Conservation (phyloP, 2,888 invertebrate genomes). For the Drosophila meridiana region DNA sequence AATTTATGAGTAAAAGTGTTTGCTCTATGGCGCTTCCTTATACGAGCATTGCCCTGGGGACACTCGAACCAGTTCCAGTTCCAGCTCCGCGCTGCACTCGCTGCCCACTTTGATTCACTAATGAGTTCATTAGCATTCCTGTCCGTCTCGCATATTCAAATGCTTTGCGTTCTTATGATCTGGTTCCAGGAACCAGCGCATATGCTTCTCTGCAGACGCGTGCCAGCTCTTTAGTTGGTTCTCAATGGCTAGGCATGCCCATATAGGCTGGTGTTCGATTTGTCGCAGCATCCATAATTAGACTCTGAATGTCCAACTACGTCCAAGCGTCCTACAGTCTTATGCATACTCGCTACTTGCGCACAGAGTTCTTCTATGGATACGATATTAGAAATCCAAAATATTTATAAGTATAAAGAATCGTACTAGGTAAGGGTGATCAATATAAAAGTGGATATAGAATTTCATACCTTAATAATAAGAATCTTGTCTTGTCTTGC, state of each 20-base stretch:
- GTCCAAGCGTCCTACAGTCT: slow-evolving; percentile 25
- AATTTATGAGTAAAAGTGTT: slow-evolving; percentile 76
- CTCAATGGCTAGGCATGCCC: slow-evolving; percentile 56
- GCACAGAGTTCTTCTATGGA: not conserved
- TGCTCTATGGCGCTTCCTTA: slow-evolving; percentile 43
- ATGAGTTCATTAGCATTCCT: slow-evolving; percentile 60
- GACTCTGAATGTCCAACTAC: slow-evolving; percentile 42
- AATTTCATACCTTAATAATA: not conserved
- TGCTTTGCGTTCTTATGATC: slow-evolving; percentile 25
- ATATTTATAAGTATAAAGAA: not conserved
- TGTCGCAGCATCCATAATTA: slow-evolving; percentile 60
- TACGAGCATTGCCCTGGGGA: slow-evolving; percentile 33
- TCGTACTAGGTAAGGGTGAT: not conserved
- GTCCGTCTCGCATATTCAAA: slow-evolving; percentile 43
- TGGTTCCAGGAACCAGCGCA: slow-evolving; percentile 35
- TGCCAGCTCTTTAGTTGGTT: slow-evolving; percentile 50
- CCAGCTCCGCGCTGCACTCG: slow-evolving; percentile 5
- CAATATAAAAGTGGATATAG: not conserved
- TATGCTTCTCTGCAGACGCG: slow-evolving; percentile 35
- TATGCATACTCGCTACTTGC: slow-evolving; percentile 12
- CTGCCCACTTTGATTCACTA: slow-evolving; percentile 42
- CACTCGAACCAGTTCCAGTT: slow-evolving; percentile 27
- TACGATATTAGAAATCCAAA: slow-evolving; percentile 4
- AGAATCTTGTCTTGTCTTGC: not conserved
- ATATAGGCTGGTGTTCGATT: slow-evolving; percentile 67